Evolutionary conservation across 2,888 invertebrate genomes (phyloP).

Genomic region (Tachina lurida): DNA sequence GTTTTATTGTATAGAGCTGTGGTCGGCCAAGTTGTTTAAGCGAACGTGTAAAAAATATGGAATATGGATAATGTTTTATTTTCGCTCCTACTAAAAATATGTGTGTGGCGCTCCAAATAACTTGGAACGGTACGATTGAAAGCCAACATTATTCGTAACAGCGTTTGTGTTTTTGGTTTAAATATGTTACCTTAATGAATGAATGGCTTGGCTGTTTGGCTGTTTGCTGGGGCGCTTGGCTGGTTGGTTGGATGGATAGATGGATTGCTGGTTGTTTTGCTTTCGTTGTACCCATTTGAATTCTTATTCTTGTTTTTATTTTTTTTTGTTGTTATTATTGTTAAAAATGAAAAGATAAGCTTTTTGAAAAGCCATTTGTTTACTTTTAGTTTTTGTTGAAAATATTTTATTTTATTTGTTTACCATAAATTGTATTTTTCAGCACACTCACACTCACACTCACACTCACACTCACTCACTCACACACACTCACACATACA

Average conservation of each 20-base stretch:
- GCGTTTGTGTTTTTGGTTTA: background rate
- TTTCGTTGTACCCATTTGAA: constrained; percentile 37
- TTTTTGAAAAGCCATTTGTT: constrained; percentile 70
- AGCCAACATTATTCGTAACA: constrained; percentile 5
- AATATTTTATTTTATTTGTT: constrained; percentile 38
- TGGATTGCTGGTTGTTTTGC: constrained; percentile 5
- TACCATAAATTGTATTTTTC: constrained; percentile 54
- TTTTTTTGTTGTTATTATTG: constrained; percentile 22
- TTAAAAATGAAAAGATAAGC: constrained; percentile 68
- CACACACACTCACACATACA: background rate
- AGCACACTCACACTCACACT: background rate
- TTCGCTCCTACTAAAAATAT: background rate
- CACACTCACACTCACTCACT: background rate
- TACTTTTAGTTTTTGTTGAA: constrained; percentile 49
- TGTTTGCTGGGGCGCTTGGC: background rate
- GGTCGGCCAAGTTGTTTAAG: background rate
- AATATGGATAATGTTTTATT: constrained; percentile 17
- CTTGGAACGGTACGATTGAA: constrained; percentile 17
- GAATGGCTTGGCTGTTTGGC: background rate
- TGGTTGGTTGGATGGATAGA: constrained; percentile 20
- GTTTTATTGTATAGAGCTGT: background rate
- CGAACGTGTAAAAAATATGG: constrained; percentile 25
- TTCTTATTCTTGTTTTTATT: background rate
- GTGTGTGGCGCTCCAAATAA: constrained; percentile 62
- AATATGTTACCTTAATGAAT: background rate